These are phyloP conservation scores for Brachionus sp. DNA, from an alignment of 1,140 invertebrate genomes.

Conservation along the genomic window DNA sequence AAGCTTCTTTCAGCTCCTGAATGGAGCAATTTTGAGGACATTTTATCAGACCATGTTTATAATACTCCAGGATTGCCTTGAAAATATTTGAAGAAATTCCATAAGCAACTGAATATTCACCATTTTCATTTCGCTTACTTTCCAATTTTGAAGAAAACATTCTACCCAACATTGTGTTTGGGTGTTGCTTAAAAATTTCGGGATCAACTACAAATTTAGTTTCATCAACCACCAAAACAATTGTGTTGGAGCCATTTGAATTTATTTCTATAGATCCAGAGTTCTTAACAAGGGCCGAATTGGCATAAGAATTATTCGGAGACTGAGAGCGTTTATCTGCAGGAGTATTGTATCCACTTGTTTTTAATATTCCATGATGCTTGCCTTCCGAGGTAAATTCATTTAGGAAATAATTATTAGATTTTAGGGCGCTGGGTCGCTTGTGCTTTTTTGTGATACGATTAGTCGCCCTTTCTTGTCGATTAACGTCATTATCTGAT, in stretches of 20 bases:
- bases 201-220: constrained; percentile 86
- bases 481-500: not conserved
- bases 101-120: constrained; percentile 95
- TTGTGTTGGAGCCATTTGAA: not conserved
- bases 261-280: not conserved
- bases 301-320: not conserved
- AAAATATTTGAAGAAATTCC: constrained; percentile 93
- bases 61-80: constrained; percentile 90
- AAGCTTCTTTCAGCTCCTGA: constrained; percentile 93
- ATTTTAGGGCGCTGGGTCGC: not conserved
- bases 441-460: not conserved
- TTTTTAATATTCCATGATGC: constrained; percentile 20
- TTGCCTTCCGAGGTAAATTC: not conserved
- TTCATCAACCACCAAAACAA: constrained; percentile 90
- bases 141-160: constrained; percentile 96
- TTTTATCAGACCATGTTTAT: constrained; percentile 79
- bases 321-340: not conserved
- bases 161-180: constrained; percentile 87
- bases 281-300: not conserved
- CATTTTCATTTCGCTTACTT: constrained; percentile 82
- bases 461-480: no score
- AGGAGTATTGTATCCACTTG: not conserved
- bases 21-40: constrained; percentile 80
- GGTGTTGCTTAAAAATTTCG: constrained; percentile 80
- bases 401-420: not conserved